Conservation (phyloP, 2,797 vertebrate species). For the Coregonus ussuriensis region DNA sequence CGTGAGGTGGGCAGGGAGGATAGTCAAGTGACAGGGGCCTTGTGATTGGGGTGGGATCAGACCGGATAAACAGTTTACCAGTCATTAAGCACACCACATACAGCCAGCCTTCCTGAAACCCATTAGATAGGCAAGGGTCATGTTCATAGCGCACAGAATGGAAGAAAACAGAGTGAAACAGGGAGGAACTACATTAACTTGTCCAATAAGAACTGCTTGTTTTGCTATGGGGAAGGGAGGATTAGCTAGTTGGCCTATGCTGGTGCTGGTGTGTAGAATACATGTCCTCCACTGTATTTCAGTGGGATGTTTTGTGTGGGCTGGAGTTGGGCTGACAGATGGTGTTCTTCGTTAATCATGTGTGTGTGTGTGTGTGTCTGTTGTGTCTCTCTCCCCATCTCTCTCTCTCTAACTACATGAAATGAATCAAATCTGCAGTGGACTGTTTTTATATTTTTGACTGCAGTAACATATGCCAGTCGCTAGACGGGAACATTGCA, state of each 20-base stretch:
- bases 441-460: not conserved
- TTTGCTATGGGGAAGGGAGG: not conserved
- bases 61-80: constrained; percentile 59
- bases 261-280: not conserved
- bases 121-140: not conserved
- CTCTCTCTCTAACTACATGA: not conserved
- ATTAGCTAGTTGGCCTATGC: not conserved
- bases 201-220: too few species aligned
- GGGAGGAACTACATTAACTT: too few species aligned
- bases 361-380: constrained; percentile 44
- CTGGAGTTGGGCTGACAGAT: constrained; percentile 64
- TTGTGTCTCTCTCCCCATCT: not conserved
- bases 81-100: constrained; percentile 31
- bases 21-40: constrained; percentile 72
- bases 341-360: constrained; percentile 69
- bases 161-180: not conserved
- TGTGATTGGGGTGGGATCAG: constrained; percentile 61
- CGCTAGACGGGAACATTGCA: constrained; percentile 46
- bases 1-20: constrained; percentile 56
- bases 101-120: constrained; percentile 2
- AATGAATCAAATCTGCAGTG: constrained; percentile 2
- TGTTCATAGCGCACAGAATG: not conserved
- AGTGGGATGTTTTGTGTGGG: constrained; percentile 47
- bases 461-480: constrained; percentile 42
- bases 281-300: constrained; percentile 19